Base-by-base conservation (phyloP, 2,113 vertebrate species). In the Dermatemys mawii region DNA sequence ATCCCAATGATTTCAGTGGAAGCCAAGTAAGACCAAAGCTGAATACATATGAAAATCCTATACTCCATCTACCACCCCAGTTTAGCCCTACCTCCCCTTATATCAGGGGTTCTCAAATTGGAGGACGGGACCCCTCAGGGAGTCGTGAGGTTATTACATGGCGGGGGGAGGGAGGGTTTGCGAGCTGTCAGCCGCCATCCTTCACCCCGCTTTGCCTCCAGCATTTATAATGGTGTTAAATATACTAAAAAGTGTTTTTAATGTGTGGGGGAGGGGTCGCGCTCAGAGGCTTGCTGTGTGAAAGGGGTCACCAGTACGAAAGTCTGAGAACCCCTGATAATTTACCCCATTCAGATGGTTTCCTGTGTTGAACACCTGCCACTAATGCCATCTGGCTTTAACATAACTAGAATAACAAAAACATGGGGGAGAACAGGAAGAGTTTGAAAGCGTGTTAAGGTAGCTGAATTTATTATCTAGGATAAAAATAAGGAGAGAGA, bases 311-410 rank as follows among this genome's bases (percentile, higher is more conserved):
- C n/a, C n/a, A n/a, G n/a, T n/a, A n/a, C n/a, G n/a, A n/a, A n/a
- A n/a, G n/a, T n/a, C n/a, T n/a, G n/a, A n/a, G n/a, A n/a, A n/a
- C n/a, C n/a, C n/a, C n/a, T n/a, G n/a, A n/a, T n/a, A 3, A 3
- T 92, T 94, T 91, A 84, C 86, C 91, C 76, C 84, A 50, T 0
- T 51, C 24, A 54, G 79, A 78, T 35, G 27, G 32, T 90, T 96
- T 90, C 3, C 1, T 1, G 51, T 84, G 63, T 87, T 81, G 26
- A 49, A 17, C 48, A 51, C 16, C 21, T 53, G 3, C 70, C 8
- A 5, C 3, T 48, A 90, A 86, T 79, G 92, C 89, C 94, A 90
- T 79, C 87, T 94, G 93, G 92, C 87, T 87, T 90, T 41, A 55
- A 46, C 26, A 21, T 54, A 63, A 89, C 96, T 90, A 84, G 55